Base-by-base conservation (phyloP, 2,888 invertebrate species). In the Agrenia bidenticulata region DNA sequence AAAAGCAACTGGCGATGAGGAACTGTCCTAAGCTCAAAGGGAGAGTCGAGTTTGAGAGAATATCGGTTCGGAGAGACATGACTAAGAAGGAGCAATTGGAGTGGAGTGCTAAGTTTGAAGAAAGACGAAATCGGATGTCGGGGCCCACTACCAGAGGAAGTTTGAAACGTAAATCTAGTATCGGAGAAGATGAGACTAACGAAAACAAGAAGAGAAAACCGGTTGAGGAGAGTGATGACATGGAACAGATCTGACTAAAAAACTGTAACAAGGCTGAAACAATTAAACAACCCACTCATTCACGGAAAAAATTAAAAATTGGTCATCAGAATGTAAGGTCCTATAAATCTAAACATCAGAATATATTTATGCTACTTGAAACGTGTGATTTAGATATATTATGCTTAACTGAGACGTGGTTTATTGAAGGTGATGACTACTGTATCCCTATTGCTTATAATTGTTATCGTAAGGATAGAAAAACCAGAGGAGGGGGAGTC, bases 371-470 rank as follows among this genome's bases (percentile, higher is more conserved):
- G 11, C n/a, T 49, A 7, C 19, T 49, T 17, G 7, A 17, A 11
- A 19, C 7, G 7, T 11, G 9, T 49, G 19, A 7, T 7, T 17
- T 49, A 9, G 49, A 17, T 19, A 17, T 49, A 7, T 17, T 49
- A 17, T 49, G 49, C n/a, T 49, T 49, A 49, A 49, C 49, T 11
- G 49, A 49, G n/a, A 49, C 49, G 7, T 49, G 49, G 49, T 49
- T 49, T 49, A 17, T 13, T 11, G 7, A 19, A 19, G 49, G n/a
- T 7, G 49, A 49, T 7, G 39, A 39, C 9, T 39, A 39, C 15
- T 39, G 39, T 15, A 39, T 39, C 15, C 39, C 39, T 11, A 15
- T 15, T 7, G 39, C 9, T 11, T 39, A 39, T 39, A 15, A 39
- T 39, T 15, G 7, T 11, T 39, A 39, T 39, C 7, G 39, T 11